Evolutionary conservation across 2,888 invertebrate genomes (phyloP).

Genomic region (Platerodrilus igneus): DNA sequence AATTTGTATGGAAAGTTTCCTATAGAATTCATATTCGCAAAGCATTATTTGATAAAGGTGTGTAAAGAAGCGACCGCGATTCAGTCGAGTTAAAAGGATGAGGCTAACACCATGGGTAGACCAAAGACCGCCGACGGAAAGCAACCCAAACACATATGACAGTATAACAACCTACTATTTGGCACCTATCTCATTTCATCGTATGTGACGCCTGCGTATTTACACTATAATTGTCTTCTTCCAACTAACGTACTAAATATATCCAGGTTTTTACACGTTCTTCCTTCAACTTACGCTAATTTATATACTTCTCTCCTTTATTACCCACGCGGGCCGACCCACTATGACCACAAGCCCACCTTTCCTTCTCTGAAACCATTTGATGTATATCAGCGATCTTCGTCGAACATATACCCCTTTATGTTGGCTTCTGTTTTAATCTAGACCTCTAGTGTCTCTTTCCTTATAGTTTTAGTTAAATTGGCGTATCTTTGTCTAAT

Average conservation of each 20-base stretch:
- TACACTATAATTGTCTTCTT: slow-evolving; percentile 48
- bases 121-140: slow-evolving; percentile 40
- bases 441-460: slow-evolving; percentile 42
- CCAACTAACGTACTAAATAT: slow-evolving; percentile 54
- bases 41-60: slow-evolving; percentile 24
- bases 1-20: too few species aligned
- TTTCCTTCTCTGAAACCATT: slow-evolving; percentile 54
- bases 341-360: slow-evolving; percentile 63
- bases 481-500: slow-evolving; percentile 26
- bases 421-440: slow-evolving; percentile 48
- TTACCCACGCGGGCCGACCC: slow-evolving; percentile 65
- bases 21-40: too few species aligned
- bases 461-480: slow-evolving; percentile 28
- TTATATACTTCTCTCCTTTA: slow-evolving; percentile 63
- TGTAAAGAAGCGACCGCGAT: slow-evolving; percentile 25
- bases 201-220: slow-evolving; percentile 47
- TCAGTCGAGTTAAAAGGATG: slow-evolving; percentile 34
- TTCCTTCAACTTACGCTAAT: slow-evolving; percentile 51
- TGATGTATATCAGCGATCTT: slow-evolving; percentile 47
- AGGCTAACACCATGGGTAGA: slow-evolving; percentile 38
- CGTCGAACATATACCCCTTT: slow-evolving; percentile 46
- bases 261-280: slow-evolving; percentile 48
- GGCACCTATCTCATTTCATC: slow-evolving; percentile 36
- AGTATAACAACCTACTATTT: slow-evolving; percentile 29
- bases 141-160: slow-evolving; percentile 44